Conservation (phyloP, 2,797 vertebrate species). For the Gila robusta region DNA sequence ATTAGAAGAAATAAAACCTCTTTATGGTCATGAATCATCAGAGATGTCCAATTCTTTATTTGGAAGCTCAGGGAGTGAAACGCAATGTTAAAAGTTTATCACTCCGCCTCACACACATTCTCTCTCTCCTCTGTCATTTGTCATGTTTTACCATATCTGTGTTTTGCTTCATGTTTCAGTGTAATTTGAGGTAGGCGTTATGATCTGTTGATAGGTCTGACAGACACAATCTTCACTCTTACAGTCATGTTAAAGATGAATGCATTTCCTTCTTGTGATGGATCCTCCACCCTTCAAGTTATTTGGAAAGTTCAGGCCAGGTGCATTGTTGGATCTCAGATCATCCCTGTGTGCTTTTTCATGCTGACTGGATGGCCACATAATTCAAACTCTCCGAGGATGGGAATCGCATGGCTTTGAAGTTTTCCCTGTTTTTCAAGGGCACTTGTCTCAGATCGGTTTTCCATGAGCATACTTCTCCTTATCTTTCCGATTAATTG, state of each 20-base stretch:
- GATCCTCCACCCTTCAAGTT: slow-evolving; percentile 48
- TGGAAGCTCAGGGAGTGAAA: slow-evolving; percentile 36
- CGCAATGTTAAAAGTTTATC: slow-evolving; percentile 25
- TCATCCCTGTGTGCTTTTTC: slow-evolving; percentile 54
- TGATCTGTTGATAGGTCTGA: slow-evolving; percentile 41
- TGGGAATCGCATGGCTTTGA: slow-evolving; percentile 61
- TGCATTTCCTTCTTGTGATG: slow-evolving; percentile 40
- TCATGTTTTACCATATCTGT: slow-evolving; percentile 25
- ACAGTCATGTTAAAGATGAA: slow-evolving; percentile 44
- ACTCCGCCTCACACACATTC: slow-evolving; percentile 4
- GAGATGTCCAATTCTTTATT: slow-evolving; percentile 6
- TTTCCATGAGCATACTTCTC: slow-evolving; percentile 55
- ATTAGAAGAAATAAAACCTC: slow-evolving; percentile 26
- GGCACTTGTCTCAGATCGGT: slow-evolving; percentile 56
- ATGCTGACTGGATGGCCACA: slow-evolving; percentile 53
- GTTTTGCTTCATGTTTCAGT: slow-evolving; percentile 29
- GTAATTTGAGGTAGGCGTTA: slow-evolving; percentile 42
- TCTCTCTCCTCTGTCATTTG: not conserved
- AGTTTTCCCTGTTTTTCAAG: slow-evolving; percentile 60
- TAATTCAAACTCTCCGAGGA: slow-evolving; percentile 59
- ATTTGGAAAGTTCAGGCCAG: slow-evolving; percentile 63
- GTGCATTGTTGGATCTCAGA: slow-evolving; percentile 54
- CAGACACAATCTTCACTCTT: slow-evolving; percentile 35
- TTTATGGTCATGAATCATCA: slow-evolving; percentile 13
- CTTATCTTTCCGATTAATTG: slow-evolving; percentile 61